Evolutionary conservation across 2,888 invertebrate genomes (phyloP).

Genomic region (Drosophila anomalata): DNA sequence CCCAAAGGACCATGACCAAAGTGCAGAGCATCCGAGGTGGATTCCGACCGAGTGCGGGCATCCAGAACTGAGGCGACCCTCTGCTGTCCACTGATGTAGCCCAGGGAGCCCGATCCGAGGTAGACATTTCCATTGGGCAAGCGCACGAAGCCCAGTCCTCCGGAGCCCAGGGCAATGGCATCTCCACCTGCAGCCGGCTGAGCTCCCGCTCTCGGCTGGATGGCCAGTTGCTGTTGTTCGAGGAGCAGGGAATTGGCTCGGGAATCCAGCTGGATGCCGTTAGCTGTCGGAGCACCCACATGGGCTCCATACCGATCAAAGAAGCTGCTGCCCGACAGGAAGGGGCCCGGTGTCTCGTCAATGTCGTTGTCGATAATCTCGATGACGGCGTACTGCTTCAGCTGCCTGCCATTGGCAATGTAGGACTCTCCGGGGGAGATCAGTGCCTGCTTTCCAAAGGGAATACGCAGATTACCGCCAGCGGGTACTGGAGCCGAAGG

Average conservation of each 20-base stretch:
- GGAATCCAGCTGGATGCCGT: conserved; percentile 63
- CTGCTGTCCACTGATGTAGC: conserved; percentile 82
- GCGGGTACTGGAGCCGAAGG: conserved; percentile 46
- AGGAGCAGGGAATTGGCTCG: conserved; percentile 64
- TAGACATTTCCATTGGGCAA: conserved; percentile 83
- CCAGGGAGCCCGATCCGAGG: conserved; percentile 83
- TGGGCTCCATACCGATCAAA: conserved; percentile 75
- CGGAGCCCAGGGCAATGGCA: conserved; percentile 83
- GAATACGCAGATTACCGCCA: conserved; percentile 66
- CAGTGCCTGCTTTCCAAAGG: conserved; percentile 73
- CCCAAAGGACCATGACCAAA: conserved; percentile 81
- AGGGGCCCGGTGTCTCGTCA: conserved; percentile 73
- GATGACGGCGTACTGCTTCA: conserved; percentile 83
- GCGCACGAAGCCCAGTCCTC: conserved; percentile 83
- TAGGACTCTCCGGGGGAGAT: conserved; percentile 73
- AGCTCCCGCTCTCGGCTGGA: conserved; percentile 57
- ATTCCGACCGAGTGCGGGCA: conserved; percentile 80
- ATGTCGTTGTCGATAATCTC: conserved; percentile 83
- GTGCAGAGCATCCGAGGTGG: conserved; percentile 79
- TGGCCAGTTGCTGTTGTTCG: conserved; percentile 57
- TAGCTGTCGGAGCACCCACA: conserved; percentile 53
- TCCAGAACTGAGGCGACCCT: conserved; percentile 72
- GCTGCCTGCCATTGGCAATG: conserved; percentile 78
- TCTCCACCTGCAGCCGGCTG: conserved; percentile 40
- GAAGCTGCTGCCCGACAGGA: conserved; percentile 67